Evolutionary conservation across 2,888 invertebrate genomes (phyloP), one percentile per base, ranked within the genome.

Genomic region (Folsomia candida): DNA sequence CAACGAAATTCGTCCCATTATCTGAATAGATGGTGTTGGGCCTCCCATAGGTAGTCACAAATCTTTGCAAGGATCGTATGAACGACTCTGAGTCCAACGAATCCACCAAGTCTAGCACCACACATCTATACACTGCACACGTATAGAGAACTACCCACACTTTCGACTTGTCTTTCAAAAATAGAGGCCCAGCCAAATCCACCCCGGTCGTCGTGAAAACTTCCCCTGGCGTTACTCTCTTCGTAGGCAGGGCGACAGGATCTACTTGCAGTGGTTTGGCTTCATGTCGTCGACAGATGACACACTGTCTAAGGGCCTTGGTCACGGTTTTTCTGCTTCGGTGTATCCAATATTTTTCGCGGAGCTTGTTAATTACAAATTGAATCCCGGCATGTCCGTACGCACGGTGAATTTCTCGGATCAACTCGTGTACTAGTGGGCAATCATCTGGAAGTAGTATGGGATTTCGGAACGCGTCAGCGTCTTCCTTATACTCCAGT

Each of bases 1-100:
- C 81, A 1, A 81, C 75, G 74, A 85, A 84, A 74, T 83, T 83
- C 0, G 81, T 81, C 0, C 82, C 83, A 68, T 84, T 83, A 67
- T 84, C 84, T 26, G 80, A 80, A 59, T 80, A 82, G 0, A 83
- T 79, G 2, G 80, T 73, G 14, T 63, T 72, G 0, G 81, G 81
- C n/a, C 80, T 71, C 1, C 83, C 82, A 25, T 81, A 69, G 54
- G 82, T 69, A 1, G 81, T 75, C n/a, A 82, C 77, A 68, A 83
- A 83, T 59, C 82, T 68, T 47, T 81, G 67, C 2, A 83, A 68
- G 14, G 80, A 79, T 57, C 74, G 71, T 6, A 83, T 26, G 69
- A 83, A 82, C 18, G 72, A 68, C 9, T 78, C 70, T 0, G 82
- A 80, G 1, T 80, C 78, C 24, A 82, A 70, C 9, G 80, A 78